phyloP scores from a whole-genome alignment of 2,797 vertebrate species.

The Natrix natrix region DNA sequence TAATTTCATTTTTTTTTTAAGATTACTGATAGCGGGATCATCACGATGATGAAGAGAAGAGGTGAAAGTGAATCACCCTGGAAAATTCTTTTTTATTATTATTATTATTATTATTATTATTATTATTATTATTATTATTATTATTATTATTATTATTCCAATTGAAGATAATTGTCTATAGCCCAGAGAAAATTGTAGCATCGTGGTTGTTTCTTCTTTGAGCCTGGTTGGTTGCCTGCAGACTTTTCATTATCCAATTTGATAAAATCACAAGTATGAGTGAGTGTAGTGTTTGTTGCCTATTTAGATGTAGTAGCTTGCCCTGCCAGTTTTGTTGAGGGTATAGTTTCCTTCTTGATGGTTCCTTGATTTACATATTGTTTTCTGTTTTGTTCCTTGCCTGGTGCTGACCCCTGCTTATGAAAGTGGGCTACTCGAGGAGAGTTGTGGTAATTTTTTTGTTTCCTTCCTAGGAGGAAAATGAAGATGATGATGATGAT shows the following conservation, averaged over 20 bases:
- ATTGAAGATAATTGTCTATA: background rate
- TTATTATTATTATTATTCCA: background rate
- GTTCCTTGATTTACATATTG: background rate
- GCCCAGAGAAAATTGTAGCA: background rate
- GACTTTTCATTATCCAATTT: background rate
- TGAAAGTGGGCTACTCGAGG: background rate
- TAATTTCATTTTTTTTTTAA: no score
- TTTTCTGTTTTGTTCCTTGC: background rate
- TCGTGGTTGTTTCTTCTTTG: background rate
- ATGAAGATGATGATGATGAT: no score
- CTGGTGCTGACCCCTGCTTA: background rate
- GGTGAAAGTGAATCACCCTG: no score
- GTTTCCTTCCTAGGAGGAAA: background rate
- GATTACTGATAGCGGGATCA: no score
- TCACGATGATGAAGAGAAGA: no score
- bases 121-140: no score
- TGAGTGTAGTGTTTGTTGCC: background rate
- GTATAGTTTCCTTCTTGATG: background rate
- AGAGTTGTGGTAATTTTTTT: background rate
- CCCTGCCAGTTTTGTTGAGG: background rate
- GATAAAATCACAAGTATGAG: background rate
- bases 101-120: no score
- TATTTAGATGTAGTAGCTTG: background rate
- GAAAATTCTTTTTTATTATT: no score
- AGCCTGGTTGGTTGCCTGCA: background rate